Evolutionary conservation across 2,797 vertebrate genomes (phyloP).

Genomic region (Pristis pectinata): DNA sequence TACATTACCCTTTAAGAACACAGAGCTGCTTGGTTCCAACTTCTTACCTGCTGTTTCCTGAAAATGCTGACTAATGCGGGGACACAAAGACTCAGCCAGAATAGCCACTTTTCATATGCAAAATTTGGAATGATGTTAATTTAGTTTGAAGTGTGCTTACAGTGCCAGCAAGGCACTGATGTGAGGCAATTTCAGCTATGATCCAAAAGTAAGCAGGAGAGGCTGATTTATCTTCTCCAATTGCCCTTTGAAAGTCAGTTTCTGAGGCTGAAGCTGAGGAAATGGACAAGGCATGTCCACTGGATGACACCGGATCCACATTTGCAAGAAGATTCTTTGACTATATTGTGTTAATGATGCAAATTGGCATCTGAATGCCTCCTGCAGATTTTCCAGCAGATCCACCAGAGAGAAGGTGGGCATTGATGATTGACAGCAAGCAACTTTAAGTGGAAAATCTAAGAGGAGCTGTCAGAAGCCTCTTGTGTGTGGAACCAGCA

Average conservation of each 20-base stretch:
- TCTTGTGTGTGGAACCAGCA: background rate
- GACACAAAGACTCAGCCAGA: background rate
- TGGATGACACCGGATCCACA: background rate
- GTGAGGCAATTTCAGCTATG: background rate
- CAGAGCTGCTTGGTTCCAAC: background rate
- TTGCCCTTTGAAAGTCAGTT: background rate
- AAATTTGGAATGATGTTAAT: background rate
- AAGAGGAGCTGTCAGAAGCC: background rate
- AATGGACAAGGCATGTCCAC: too few relatives aligned
- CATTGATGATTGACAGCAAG: background rate
- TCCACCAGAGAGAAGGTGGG: background rate
- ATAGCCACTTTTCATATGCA: background rate
- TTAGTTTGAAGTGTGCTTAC: background rate
- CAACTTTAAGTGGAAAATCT: background rate
- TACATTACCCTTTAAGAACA: conserved; percentile 20
- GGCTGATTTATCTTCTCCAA: background rate
- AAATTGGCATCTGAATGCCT: background rate
- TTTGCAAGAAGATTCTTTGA: background rate
- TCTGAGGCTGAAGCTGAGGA: background rate
- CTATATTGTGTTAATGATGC: background rate
- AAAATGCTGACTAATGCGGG: background rate
- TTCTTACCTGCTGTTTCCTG: background rate
- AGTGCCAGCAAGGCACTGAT: background rate
- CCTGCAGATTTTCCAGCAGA: background rate
- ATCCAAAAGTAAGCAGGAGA: background rate